Percentiles rank a stretch among this genome's conserved stretches.
phyloP scores from a whole-genome alignment of 2,113 vertebrate genomes.

The Neolamprologus cancellatus region DNA sequence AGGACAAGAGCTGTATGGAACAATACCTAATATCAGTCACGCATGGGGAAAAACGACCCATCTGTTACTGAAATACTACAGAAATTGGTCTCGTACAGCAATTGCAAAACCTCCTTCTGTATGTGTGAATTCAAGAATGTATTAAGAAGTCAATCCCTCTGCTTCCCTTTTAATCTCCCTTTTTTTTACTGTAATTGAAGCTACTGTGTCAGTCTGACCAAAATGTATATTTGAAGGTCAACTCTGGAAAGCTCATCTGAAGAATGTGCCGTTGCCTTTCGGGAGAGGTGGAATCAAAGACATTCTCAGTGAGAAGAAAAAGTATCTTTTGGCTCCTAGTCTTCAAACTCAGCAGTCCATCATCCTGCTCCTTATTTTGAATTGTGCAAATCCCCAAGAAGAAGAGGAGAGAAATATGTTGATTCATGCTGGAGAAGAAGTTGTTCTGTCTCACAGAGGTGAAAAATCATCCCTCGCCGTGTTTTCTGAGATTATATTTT shows the following conservation, averaged over 20 bases:
- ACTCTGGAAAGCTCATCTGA: constrained; percentile 11
- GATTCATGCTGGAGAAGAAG: not conserved
- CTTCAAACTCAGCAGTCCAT: not conserved
- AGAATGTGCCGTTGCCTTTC: not conserved
- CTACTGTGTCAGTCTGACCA: constrained; percentile 43
- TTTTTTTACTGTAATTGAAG: not conserved
- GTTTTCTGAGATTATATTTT: not conserved
- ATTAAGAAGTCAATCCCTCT: not conserved
- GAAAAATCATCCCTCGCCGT: not conserved
- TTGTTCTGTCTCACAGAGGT: not conserved
- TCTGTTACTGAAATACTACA: not conserved
- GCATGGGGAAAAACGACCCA: not conserved
- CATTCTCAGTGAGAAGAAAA: not conserved
- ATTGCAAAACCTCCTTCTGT: not conserved
- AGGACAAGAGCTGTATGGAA: not conserved
- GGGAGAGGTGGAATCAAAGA: not conserved
- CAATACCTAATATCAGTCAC: not conserved
- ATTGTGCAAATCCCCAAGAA: not conserved
- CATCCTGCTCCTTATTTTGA: constrained; percentile 3
- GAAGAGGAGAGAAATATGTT: not conserved
- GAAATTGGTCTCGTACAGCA: not conserved
- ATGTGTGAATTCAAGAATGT: not conserved
- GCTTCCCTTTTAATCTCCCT: constrained; percentile 29
- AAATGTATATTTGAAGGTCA: not conserved
- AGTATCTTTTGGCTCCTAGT: not conserved